These are phyloP conservation scores for Bufotes viridis DNA, from an alignment of 2,797 vertebrate species.

Conservation along the genomic window DNA sequence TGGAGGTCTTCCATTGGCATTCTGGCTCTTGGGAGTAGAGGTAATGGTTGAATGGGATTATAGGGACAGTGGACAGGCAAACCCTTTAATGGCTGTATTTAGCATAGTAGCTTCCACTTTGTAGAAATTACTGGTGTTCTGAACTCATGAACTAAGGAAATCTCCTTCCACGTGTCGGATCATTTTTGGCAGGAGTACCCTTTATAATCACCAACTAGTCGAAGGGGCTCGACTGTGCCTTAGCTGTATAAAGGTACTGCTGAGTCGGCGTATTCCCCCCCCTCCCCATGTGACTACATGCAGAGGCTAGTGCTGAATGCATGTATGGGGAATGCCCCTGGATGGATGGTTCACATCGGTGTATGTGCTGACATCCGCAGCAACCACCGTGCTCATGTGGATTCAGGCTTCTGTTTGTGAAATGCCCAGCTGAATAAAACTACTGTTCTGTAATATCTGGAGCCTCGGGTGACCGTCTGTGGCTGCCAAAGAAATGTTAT, in stretches of 20 bases:
- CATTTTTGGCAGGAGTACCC: neutral
- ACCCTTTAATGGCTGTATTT: no score
- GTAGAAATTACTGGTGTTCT: neutral
- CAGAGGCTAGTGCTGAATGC: conserved; percentile 11
- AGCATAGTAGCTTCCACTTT: no score
- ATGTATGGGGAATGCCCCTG: no score
- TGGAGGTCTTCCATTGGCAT: no score
- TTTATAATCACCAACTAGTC: neutral
- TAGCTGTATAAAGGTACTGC: conserved; percentile 2
- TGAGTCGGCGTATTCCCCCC: conserved; percentile 28
- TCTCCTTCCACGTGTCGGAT: neutral
- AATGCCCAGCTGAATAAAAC: neutral
- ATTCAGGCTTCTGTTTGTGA: neutral
- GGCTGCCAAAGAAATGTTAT: no score
- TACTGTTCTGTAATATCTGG: neutral
- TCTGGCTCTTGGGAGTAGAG: no score
- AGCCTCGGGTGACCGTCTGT: neutral
- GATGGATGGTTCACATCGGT: neutral
- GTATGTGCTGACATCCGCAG: conserved; percentile 4
- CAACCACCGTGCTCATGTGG: neutral
- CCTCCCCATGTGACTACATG: neutral
- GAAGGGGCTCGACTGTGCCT: neutral
- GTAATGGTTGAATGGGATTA: no score
- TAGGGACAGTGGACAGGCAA: no score
- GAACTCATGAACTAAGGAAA: neutral